Evolutionary conservation across 2,888 invertebrate genomes (phyloP).

Genomic region (Drosophila subquinaria): DNA sequence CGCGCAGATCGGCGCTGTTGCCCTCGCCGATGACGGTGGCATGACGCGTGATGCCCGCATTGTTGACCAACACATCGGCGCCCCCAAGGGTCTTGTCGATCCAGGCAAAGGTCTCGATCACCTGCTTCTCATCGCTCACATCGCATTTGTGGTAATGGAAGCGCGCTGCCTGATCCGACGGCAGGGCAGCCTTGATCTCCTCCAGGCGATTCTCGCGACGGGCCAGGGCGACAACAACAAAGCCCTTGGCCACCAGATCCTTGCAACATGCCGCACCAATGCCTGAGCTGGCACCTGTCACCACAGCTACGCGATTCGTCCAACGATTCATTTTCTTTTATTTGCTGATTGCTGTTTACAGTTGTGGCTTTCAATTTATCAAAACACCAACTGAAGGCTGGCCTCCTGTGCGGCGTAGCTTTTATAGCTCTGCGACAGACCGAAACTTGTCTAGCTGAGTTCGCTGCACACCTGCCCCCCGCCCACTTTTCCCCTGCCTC

Average conservation of each 20-base stretch:
- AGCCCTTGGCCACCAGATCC: conserved; percentile 86
- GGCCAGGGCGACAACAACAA: conserved; percentile 87
- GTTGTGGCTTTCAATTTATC: not conserved
- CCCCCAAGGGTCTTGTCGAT: conserved; percentile 86
- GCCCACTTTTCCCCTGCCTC: not conserved
- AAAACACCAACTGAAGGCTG: conserved; percentile 20
- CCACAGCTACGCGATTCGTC: conserved; percentile 87
- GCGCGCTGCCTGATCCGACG: conserved; percentile 65
- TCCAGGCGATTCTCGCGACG: conserved; percentile 86
- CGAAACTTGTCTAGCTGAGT: not conserved
- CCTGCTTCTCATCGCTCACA: conserved; percentile 86
- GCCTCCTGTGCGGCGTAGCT: not conserved
- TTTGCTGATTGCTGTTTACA: not conserved
- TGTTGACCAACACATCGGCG: conserved; percentile 87
- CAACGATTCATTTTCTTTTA: conserved; percentile 86
- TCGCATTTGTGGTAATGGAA: conserved; percentile 86
- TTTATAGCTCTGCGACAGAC: conserved; percentile 28
- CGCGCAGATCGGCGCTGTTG: conserved; percentile 70
- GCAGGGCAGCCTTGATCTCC: conserved; percentile 60
- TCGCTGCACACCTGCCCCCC: not conserved
- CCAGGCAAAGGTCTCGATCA: conserved; percentile 86
- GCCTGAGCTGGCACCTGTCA: conserved; percentile 88
- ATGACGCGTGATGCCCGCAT: conserved; percentile 84
- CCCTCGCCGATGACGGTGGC: conserved; percentile 37
- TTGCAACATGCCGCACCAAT: conserved; percentile 86